phyloP scores from a whole-genome alignment of 2,797 vertebrate species.

The Taenioides sp. region DNA sequence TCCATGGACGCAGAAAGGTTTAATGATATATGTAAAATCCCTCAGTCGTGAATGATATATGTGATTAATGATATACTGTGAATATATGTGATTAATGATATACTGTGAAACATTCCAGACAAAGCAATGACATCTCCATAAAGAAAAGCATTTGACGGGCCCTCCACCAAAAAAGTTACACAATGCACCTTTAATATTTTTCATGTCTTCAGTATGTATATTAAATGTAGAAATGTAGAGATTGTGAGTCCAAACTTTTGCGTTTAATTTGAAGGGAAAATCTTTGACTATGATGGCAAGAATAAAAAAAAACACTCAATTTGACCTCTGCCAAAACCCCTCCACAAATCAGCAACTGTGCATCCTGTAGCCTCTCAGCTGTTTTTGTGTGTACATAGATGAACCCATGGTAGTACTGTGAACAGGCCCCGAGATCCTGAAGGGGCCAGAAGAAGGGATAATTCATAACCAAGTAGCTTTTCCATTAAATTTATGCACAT shows the following conservation, averaged over 20 bases:
- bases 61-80: too few species aligned
- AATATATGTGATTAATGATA: too few species aligned
- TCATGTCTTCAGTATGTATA: too few species aligned
- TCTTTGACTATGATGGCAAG: neutral
- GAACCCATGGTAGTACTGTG: constrained; percentile 43
- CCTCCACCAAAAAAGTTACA: too few species aligned
- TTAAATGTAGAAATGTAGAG: too few species aligned
- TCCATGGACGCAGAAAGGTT: too few species aligned
- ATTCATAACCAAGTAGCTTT: constrained; percentile 36
- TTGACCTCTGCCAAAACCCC: constrained; percentile 46
- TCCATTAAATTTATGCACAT: constrained; percentile 8
- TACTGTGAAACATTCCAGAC: too few species aligned
- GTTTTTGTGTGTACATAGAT: constrained; percentile 19
- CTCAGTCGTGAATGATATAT: too few species aligned
- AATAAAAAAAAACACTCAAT: constrained; percentile 33
- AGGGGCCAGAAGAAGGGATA: constrained; percentile 20
- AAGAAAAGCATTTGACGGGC: too few species aligned
- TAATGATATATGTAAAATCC: too few species aligned
- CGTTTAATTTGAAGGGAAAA: neutral
- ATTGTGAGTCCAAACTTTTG: neutral
- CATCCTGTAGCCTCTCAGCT: constrained; percentile 17
- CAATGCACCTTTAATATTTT: too few species aligned
- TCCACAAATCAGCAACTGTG: constrained; percentile 24
- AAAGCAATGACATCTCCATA: too few species aligned
- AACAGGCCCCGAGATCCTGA: constrained; percentile 35